Conservation (phyloP, 1,140 invertebrate genomes). For the Belonocnema kinseyi region DNA sequence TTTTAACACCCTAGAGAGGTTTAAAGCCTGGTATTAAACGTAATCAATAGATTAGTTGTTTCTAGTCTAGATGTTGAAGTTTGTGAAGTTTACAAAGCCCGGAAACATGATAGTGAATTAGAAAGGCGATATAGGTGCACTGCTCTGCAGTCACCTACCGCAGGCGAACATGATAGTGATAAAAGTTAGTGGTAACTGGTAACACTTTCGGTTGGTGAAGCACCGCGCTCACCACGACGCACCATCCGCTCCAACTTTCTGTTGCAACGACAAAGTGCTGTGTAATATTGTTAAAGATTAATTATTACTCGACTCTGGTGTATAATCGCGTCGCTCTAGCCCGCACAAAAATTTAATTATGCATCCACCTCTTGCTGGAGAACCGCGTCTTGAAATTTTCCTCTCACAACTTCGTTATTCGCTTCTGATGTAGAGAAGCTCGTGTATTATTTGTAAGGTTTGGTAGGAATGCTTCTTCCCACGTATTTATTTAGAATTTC, state of each 20-base stretch:
- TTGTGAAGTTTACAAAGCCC: neutral
- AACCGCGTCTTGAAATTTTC: neutral
- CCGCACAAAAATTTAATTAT: slow-evolving; percentile 29
- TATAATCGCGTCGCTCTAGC: slow-evolving; percentile 9
- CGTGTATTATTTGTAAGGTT: no score
- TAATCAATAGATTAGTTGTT: neutral
- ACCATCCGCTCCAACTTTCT: slow-evolving; percentile 20
- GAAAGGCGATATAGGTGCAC: slow-evolving; percentile 11
- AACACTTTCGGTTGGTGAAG: neutral
- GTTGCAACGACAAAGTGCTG: slow-evolving; percentile 31
- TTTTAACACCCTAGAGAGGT: no score
- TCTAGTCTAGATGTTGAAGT: neutral
- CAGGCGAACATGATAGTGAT: slow-evolving; percentile 16
- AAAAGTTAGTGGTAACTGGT: slow-evolving; percentile 26
- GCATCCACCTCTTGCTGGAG: neutral
- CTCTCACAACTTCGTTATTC: neutral
- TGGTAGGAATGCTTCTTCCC: neutral
- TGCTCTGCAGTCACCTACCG: neutral
- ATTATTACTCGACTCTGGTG: slow-evolving; percentile 32
- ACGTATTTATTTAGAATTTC: neutral
- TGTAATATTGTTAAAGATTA: slow-evolving; percentile 37
- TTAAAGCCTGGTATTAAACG: no score
- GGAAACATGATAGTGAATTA: slow-evolving; percentile 23
- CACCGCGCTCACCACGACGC: neutral
- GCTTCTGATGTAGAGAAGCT: neutral